These are phyloP conservation scores for Agrochola litura DNA, from an alignment of 2,888 invertebrate species.

Conservation along the genomic window DNA sequence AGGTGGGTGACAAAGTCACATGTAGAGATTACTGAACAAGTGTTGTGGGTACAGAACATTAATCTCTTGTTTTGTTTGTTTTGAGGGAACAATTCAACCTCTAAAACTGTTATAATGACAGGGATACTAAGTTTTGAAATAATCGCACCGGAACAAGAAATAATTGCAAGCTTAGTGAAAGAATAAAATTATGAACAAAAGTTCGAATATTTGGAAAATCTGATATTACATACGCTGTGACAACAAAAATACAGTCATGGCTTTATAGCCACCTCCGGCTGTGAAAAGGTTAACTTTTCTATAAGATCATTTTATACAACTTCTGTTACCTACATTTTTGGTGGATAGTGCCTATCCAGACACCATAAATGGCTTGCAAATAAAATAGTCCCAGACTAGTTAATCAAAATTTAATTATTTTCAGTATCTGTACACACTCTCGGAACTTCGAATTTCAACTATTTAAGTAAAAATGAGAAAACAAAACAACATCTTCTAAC, in stretches of 20 bases:
- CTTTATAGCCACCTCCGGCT: background rate
- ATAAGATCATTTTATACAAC: too few species aligned
- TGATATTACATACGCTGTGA: background rate
- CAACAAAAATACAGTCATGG: background rate
- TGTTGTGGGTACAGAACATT: conserved; percentile 55
- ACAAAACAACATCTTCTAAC: conserved; percentile 10
- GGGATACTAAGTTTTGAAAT: background rate
- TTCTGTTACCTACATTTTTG: background rate
- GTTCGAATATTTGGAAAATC: background rate
- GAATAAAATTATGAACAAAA: background rate
- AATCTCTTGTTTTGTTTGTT: conserved; percentile 63
- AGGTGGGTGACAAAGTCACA: conserved; percentile 66
- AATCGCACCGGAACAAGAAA: too few species aligned
- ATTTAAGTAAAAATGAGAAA: background rate
- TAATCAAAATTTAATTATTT: background rate
- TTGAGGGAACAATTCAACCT: conserved; percentile 38
- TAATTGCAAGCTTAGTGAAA: background rate
- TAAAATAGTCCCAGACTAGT: background rate
- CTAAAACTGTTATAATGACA: conserved; percentile 14
- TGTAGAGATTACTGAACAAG: conserved; percentile 64
- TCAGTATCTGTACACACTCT: too few species aligned
- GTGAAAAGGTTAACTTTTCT: too few species aligned
- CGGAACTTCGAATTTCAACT: background rate
- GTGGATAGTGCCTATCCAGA: background rate
- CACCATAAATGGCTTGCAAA: background rate